phyloP scores from a whole-genome alignment of 2,797 vertebrate genomes.

The Tragopan temminckii region DNA sequence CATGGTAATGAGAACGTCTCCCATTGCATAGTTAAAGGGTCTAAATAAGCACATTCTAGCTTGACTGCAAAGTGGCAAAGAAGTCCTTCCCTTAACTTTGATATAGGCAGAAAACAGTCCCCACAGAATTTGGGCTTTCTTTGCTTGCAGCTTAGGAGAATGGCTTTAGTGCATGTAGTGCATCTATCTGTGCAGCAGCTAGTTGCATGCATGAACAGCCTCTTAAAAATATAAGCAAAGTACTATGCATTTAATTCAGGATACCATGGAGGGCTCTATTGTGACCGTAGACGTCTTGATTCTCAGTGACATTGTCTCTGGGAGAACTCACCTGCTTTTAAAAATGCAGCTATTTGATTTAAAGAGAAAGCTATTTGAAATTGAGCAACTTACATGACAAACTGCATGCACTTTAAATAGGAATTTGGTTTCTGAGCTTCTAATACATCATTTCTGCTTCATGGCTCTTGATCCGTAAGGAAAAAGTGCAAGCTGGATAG shows the following conservation, averaged over 20 bases:
- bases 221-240: background rate
- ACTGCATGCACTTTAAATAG: conserved; percentile 62
- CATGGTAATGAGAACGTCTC: background rate
- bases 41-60: background rate
- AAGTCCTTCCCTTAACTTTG: background rate
- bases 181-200: conserved; percentile 37
- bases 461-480: conserved; percentile 31
- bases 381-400: conserved; percentile 48
- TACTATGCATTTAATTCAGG: background rate
- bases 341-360: background rate
- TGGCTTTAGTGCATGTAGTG: conserved; percentile 69
- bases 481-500: conserved; percentile 57
- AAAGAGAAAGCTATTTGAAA: background rate
- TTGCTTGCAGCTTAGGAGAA: conserved; percentile 64
- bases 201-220: conserved; percentile 65
- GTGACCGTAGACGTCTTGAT: background rate
- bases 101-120: conserved; percentile 1
- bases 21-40: background rate
- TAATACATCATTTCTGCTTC: conserved; percentile 25
- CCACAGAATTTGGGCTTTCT: background rate
- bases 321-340: conserved; percentile 16
- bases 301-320: conserved; percentile 13
- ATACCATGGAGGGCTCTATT: background rate
- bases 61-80: background rate
- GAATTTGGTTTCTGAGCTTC: conserved; percentile 55